Percentiles rank a stretch among this genome's conserved stretches.
Conservation (phyloP, 1,140 invertebrate species). For the Hydropsyche tenuis region DNA sequence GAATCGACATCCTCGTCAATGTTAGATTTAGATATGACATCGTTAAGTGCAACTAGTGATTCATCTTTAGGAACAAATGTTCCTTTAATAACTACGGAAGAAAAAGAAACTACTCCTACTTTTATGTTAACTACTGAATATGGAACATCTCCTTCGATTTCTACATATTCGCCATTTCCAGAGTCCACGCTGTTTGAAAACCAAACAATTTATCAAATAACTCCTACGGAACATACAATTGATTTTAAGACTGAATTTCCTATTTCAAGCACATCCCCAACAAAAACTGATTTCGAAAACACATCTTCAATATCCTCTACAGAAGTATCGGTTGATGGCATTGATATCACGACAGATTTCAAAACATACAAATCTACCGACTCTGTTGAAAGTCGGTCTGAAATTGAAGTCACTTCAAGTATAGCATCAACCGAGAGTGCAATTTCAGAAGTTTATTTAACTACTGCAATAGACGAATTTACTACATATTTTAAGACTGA, state of each 20-base stretch:
- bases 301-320: constrained; percentile 26
- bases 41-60: constrained; percentile 8
- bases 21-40: constrained; percentile 32
- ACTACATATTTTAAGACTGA: constrained; percentile 43
- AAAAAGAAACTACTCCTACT: constrained; percentile 16
- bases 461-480: constrained; percentile 45
- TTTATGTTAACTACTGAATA: constrained; percentile 33
- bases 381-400: constrained; percentile 2
- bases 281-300: not conserved
- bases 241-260: constrained; percentile 37
- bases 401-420: constrained; percentile 43
- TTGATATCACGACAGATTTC: constrained; percentile 8
- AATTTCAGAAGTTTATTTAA: constrained; percentile 27
- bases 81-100: constrained; percentile 9
- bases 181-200: constrained; percentile 8
- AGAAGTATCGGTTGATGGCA: constrained; percentile 31
- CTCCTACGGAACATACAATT: not conserved
- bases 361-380: not conserved
- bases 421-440: constrained; percentile 33
- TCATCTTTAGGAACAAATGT: not conserved
- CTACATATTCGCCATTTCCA: not conserved
- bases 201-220: not conserved
- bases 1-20: constrained; percentile 30
- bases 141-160: not conserved
- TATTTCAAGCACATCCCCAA: constrained; percentile 1